These are phyloP conservation scores for Chironomus tepperi DNA, from an alignment of 1,140 invertebrate species.

Conservation along the genomic window DNA sequence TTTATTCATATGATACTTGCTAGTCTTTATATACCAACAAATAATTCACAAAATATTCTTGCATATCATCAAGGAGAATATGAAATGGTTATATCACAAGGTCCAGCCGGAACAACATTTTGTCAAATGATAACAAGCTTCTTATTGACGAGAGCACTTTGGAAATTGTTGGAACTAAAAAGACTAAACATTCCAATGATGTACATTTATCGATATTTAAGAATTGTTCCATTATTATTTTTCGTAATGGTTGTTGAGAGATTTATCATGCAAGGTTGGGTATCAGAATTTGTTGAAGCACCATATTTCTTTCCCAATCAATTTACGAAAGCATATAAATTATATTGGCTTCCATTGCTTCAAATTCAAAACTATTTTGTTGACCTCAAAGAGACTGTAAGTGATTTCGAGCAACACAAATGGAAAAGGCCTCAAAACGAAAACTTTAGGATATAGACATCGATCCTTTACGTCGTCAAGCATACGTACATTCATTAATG, in stretches of 20 bases:
- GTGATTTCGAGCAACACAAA: too few species aligned
- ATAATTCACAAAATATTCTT: neutral
- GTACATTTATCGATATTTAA: neutral
- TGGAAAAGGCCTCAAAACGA: too few species aligned
- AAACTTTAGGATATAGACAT: too few species aligned
- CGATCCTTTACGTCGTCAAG: too few species aligned
- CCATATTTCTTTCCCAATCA: neutral
- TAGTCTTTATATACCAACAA: neutral
- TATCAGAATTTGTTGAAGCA: neutral
- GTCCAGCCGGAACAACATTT: neutral
- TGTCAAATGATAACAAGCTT: neutral
- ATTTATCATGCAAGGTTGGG: neutral
- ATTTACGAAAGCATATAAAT: neutral
- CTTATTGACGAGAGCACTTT: neutral
- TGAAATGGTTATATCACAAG: neutral
- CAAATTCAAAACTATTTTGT: neutral
- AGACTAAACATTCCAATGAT: neutral
- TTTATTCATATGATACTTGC: too few species aligned
- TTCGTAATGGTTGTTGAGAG: neutral
- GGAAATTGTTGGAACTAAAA: neutral
- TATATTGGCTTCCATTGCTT: neutral
- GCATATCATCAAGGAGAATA: neutral
- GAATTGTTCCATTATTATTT: neutral
- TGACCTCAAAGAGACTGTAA: neutral
- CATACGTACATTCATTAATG: too few species aligned